These are phyloP conservation scores for Junonia oenone DNA, from an alignment of 2,888 invertebrate species.

Conservation along the genomic window DNA sequence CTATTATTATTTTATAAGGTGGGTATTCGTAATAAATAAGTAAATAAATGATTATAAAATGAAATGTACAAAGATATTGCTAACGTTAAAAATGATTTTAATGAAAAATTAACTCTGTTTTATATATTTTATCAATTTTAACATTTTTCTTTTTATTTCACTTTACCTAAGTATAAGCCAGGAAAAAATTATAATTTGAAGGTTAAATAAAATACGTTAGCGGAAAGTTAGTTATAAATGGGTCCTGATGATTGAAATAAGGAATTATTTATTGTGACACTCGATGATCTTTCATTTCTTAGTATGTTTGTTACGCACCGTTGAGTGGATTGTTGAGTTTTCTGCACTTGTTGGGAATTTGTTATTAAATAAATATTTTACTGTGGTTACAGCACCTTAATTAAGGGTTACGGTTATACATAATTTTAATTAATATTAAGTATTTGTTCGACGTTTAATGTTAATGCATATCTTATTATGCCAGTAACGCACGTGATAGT, in stretches of 20 bases:
- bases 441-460: conserved; percentile 53
- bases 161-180: background rate
- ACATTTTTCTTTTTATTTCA: background rate
- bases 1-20: conserved; percentile 33
- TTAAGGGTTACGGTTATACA: conserved; percentile 68
- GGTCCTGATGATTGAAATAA: conserved; percentile 19
- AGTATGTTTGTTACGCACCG: conserved; percentile 66
- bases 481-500: conserved; percentile 74
- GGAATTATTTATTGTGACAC: conserved; percentile 24
- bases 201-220: background rate
- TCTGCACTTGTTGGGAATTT: conserved; percentile 57
- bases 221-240: background rate
- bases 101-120: conserved; percentile 11
- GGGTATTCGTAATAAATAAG: conserved; percentile 28
- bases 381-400: conserved; percentile 53
- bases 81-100: conserved; percentile 29
- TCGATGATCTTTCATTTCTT: conserved; percentile 30
- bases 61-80: conserved; percentile 47
- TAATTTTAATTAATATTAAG: conserved; percentile 42
- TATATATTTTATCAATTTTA: conserved; percentile 11
- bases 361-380: conserved; percentile 64
- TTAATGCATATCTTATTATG: conserved; percentile 66
- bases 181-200: conserved; percentile 16
- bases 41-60: conserved; percentile 35
- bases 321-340: conserved; percentile 62